A percentile compares a stretch with the other conserved stretches of the same genome.
Evolutionary conservation across 2,888 invertebrate genomes (phyloP).

Genomic region (Patella pellucida): DNA sequence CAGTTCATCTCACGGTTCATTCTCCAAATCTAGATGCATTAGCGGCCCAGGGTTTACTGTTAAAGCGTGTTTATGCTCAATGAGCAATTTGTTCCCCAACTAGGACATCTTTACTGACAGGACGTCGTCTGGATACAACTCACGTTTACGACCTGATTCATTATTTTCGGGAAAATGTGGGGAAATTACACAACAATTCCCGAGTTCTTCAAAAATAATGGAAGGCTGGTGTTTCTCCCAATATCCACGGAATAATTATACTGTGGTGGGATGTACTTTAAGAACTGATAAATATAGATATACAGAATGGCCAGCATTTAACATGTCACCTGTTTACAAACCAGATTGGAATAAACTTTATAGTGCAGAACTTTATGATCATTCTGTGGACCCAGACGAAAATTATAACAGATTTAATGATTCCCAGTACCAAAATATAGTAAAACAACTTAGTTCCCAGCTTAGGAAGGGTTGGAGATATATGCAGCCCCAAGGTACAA

Average conservation of each 20-base stretch:
- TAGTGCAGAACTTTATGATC: constrained; percentile 42
- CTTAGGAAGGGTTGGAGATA: constrained; percentile 51
- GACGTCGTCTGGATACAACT: constrained; percentile 43
- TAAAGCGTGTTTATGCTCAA: constrained; percentile 34
- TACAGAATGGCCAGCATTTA: constrained; percentile 49
- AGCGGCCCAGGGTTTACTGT: constrained; percentile 28
- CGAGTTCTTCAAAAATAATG: constrained; percentile 41
- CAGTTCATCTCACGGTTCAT: constrained; percentile 30
- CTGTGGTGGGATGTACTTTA: constrained; percentile 45
- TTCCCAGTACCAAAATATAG: constrained; percentile 56
- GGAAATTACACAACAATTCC: constrained; percentile 45
- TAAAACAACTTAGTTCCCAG: constrained; percentile 35
- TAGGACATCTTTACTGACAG: constrained; percentile 32
- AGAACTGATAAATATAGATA: constrained; percentile 45
- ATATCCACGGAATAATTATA: constrained; percentile 16
- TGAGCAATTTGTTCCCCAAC: constrained; percentile 29
- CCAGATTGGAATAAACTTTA: constrained; percentile 33
- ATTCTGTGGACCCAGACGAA: constrained; percentile 40
- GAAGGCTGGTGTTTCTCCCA: constrained; percentile 31
- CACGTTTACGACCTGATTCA: constrained; percentile 36
- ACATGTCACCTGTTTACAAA: constrained; percentile 25
- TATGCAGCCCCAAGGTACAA: background rate
- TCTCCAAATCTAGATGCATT: constrained; percentile 35
- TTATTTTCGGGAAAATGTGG: constrained; percentile 35
- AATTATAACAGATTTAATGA: constrained; percentile 35